These are phyloP conservation scores for Epinephelus awoara DNA, from an alignment of 2,797 vertebrate species.

Conservation along the genomic window DNA sequence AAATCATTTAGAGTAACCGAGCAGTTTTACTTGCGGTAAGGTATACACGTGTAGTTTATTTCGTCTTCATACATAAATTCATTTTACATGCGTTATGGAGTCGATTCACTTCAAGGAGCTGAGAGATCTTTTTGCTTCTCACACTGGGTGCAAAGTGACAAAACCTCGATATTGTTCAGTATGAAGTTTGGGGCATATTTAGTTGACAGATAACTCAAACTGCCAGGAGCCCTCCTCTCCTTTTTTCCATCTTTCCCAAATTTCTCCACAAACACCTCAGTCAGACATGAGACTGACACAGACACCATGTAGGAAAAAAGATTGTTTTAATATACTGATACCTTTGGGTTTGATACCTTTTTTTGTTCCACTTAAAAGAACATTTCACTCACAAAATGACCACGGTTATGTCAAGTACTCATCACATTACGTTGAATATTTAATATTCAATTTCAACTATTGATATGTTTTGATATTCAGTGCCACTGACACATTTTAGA, in stretches of 20 bases:
- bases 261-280: neutral
- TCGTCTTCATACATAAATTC: slow-evolving; percentile 20
- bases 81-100: neutral
- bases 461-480: no score
- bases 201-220: slow-evolving; percentile 10
- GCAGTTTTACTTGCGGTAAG: slow-evolving; percentile 22
- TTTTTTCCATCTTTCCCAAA: neutral
- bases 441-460: no score
- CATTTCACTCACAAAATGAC: no score
- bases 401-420: no score
- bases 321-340: neutral
- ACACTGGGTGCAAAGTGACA: neutral
- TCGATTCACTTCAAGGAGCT: neutral
- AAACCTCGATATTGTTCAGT: slow-evolving; percentile 11
- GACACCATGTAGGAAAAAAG: no score
- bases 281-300: neutral
- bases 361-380: no score
- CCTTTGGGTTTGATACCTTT: neutral
- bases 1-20: slow-evolving; percentile 39
- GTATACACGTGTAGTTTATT: slow-evolving; percentile 7
- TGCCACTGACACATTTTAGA: no score
- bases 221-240: neutral
- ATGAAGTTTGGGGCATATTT: neutral
- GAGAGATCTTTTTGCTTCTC: neutral
- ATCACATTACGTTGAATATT: no score